phyloP scores from a whole-genome alignment of 2,888 invertebrate genomes.

The Campoplex capitator region DNA sequence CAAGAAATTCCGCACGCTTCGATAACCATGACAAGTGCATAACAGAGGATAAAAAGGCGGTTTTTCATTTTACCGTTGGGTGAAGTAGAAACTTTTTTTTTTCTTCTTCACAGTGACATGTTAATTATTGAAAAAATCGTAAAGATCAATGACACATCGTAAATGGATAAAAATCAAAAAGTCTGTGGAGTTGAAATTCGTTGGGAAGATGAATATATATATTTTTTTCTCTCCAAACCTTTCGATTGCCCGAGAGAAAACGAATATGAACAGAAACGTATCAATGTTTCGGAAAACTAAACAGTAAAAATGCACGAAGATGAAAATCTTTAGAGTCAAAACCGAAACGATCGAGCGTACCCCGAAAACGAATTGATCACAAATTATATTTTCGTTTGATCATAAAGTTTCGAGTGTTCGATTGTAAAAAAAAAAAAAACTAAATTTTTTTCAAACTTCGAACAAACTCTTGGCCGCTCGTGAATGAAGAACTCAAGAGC shows the following conservation, averaged over 20 bases:
- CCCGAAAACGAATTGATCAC: not conserved
- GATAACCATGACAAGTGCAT: slow-evolving; percentile 53
- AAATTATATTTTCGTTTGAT: not conserved
- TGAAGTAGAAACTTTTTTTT: not conserved
- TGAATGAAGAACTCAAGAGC: not conserved
- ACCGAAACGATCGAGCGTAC: not conserved
- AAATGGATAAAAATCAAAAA: not conserved
- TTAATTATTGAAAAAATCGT: not conserved
- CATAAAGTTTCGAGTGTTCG: not conserved
- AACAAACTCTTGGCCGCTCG: not conserved
- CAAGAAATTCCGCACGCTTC: slow-evolving; percentile 54
- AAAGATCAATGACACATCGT: not conserved
- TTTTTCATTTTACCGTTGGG: slow-evolving; percentile 23
- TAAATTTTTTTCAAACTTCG: not conserved
- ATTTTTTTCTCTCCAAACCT: too few species aligned
- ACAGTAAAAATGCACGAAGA: too few species aligned
- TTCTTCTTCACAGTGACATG: not conserved
- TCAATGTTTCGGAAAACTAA: too few species aligned
- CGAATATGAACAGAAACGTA: too few species aligned
- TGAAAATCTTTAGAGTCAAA: not conserved
- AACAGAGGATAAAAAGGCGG: slow-evolving; percentile 18
- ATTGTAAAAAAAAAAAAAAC: too few species aligned
- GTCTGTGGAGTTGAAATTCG: not conserved
- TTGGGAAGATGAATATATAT: too few species aligned
- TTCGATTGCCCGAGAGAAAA: not conserved